These are phyloP conservation scores for Nymphicus hollandicus DNA, from an alignment of 2,113 vertebrate species.

Conservation along the genomic window DNA sequence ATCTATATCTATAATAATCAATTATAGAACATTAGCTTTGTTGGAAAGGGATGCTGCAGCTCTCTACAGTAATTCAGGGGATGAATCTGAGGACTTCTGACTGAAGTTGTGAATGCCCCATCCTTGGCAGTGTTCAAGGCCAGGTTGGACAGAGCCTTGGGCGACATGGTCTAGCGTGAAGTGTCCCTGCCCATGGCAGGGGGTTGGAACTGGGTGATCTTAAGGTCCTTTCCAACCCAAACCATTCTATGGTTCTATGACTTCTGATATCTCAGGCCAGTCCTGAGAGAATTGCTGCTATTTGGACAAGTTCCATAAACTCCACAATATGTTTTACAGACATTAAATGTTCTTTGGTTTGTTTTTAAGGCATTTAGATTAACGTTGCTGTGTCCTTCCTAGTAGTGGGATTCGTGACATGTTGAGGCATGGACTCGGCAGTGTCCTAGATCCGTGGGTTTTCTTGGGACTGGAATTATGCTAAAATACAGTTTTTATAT, in stretches of 20 bases:
- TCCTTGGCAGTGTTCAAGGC: neutral
- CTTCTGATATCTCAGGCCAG: neutral
- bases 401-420: neutral
- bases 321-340: neutral
- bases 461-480: neutral
- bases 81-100: neutral
- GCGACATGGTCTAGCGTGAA: accelerated
- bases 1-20: neutral
- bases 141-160: neutral
- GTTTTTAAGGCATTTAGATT: neutral
- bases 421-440: neutral
- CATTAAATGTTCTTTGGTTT: accelerated
- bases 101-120: neutral
- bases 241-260: neutral
- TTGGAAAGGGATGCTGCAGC: neutral
- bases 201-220: neutral
- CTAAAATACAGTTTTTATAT: accelerated
- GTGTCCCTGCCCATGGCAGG: neutral
- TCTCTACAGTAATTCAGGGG: neutral
- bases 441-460: neutral
- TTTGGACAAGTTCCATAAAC: neutral
- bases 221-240: neutral
- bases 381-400: neutral
- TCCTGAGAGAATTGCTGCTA: neutral
- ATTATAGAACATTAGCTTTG: neutral